A percentile compares a stretch with the other conserved stretches of the same genome.
Evolutionary conservation across 2,113 vertebrate genomes (phyloP).

Genomic region (Hyperopisus bebe): DNA sequence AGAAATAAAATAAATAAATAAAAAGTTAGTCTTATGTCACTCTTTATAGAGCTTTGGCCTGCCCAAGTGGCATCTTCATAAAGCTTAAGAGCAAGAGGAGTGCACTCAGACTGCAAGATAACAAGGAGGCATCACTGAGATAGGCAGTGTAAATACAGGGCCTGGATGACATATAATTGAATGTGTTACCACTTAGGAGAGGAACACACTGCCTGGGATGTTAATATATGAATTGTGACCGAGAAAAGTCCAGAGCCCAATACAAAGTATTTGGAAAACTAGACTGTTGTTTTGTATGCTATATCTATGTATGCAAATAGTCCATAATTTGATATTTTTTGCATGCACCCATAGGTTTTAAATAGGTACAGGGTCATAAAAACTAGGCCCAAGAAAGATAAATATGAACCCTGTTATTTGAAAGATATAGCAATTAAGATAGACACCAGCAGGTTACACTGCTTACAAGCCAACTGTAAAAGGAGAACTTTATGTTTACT

Average conservation of each 20-base stretch:
- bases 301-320: background rate
- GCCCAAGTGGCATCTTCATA: slow-evolving; percentile 23
- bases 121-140: background rate
- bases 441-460: background rate
- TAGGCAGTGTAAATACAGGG: slow-evolving; percentile 31
- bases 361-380: no score
- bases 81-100: background rate
- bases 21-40: background rate
- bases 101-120: background rate
- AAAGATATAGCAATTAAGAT: background rate
- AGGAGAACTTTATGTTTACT: background rate
- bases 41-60: background rate
- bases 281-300: background rate
- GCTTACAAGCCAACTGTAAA: background rate
- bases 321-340: background rate
- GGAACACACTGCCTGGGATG: slow-evolving; percentile 13
- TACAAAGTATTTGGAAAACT: background rate
- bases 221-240: slow-evolving; percentile 19
- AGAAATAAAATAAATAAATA: background rate
- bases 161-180: slow-evolving; percentile 38
- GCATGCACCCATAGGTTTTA: no score
- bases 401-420: background rate
- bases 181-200: slow-evolving; percentile 25
- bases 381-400: background rate
- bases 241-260: background rate